These are phyloP conservation scores for Epicauta chinensis DNA, from an alignment of 1,140 invertebrate genomes.

Conservation along the genomic window DNA sequence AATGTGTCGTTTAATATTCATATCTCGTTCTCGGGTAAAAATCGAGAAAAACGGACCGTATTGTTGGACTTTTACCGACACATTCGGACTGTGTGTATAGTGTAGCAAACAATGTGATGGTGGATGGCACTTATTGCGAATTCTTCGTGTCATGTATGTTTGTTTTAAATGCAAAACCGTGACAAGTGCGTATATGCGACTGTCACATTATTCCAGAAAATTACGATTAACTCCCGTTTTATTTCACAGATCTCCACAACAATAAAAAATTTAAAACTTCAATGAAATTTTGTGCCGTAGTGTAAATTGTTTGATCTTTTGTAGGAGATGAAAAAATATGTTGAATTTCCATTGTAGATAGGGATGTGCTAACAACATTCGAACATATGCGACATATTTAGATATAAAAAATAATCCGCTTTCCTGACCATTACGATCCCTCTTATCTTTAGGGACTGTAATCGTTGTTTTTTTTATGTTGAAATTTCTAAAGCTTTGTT, in stretches of 20 bases:
- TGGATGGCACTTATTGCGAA: conserved; percentile 24
- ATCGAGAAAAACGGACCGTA: conserved; percentile 5
- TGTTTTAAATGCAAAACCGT: conserved; percentile 31
- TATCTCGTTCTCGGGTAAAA: conserved; percentile 19
- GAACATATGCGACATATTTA: conserved; percentile 32
- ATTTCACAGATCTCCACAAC: too few relatives aligned
- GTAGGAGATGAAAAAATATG: conserved; percentile 1
- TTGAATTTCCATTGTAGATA: neutral
- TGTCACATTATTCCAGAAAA: too few relatives aligned
- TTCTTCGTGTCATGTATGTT: conserved; percentile 28
- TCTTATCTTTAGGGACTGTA: conserved; percentile 17
- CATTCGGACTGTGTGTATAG: conserved; percentile 2
- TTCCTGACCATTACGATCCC: conserved; percentile 30
- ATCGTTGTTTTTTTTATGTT: conserved; percentile 17
- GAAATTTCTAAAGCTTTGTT: too few relatives aligned
- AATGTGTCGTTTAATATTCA: conserved; percentile 11
- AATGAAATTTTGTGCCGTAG: too few relatives aligned
- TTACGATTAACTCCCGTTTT: too few relatives aligned
- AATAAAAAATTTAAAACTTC: too few relatives aligned
- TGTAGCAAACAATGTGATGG: conserved; percentile 7
- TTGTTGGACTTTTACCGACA: too few relatives aligned
- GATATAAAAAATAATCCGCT: conserved; percentile 36
- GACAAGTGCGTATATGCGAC: too few relatives aligned
- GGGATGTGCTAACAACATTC: conserved; percentile 8
- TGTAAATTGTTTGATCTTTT: too few relatives aligned